These are phyloP conservation scores for Drosophila saltans DNA, from an alignment of 1,140 invertebrate species.

Conservation along the genomic window DNA sequence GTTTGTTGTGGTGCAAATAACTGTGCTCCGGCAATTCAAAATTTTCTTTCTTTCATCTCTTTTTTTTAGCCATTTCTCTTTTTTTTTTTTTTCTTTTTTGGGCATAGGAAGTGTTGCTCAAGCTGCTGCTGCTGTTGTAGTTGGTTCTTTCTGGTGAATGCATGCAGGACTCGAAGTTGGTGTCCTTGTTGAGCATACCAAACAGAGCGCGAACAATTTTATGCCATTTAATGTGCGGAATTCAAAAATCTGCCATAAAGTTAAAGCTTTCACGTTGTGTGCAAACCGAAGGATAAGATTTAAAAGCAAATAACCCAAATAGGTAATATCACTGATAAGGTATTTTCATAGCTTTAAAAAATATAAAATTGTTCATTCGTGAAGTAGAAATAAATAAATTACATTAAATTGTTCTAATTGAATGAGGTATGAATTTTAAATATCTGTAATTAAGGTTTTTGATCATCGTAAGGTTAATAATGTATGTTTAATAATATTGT, in stretches of 20 bases:
- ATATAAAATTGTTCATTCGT: no score
- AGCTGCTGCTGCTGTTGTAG: constrained; percentile 37
- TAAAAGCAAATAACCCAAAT: neutral
- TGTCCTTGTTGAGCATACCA: constrained; percentile 15
- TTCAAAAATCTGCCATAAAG: neutral
- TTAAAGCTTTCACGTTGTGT: constrained; percentile 1
- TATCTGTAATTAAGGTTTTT: no score
- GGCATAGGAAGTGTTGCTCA: constrained; percentile 51
- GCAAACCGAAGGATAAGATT: constrained; percentile 17
- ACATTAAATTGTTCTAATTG: no score
- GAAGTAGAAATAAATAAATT: no score
- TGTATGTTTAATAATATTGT: no score
- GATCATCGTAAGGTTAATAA: no score
- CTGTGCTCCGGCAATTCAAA: constrained; percentile 36
- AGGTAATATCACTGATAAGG: no score
- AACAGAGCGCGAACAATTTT: constrained; percentile 45
- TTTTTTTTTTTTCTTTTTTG: constrained; percentile 22
- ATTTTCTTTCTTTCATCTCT: constrained; percentile 7
- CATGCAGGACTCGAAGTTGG: neutral
- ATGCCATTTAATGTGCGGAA: constrained; percentile 35
- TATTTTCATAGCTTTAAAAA: no score
- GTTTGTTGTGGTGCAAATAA: constrained; percentile 64
- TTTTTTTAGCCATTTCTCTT: neutral
- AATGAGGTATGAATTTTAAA: no score
- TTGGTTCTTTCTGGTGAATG: neutral